A percentile compares a stretch with the other conserved stretches of the same genome.
phyloP scores from a whole-genome alignment of 2,888 invertebrate species.

The Parascotia fuliginaria region DNA sequence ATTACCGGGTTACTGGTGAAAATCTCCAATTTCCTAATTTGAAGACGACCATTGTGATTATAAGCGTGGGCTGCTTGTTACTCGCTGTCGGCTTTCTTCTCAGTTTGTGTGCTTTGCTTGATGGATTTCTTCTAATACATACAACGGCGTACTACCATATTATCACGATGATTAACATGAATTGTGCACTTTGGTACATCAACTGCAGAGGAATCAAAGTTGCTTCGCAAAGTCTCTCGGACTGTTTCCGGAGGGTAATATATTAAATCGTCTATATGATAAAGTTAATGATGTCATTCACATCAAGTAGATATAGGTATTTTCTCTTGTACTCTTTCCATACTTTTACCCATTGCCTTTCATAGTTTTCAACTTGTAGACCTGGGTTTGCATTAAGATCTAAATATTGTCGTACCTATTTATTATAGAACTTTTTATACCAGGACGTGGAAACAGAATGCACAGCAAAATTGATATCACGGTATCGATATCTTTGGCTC shows the following conservation, averaged over 20 bases:
- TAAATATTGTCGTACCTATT: neutral
- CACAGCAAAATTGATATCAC: constrained; percentile 83
- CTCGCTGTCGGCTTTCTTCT: constrained; percentile 86
- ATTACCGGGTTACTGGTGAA: constrained; percentile 85
- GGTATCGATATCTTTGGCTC: constrained; percentile 88
- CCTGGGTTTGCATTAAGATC: too few relatives aligned
- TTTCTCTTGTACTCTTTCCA: too few relatives aligned
- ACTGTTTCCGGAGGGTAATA: constrained; percentile 79
- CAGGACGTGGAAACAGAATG: constrained; percentile 86
- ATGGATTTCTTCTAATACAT: constrained; percentile 88
- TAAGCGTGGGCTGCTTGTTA: constrained; percentile 87
- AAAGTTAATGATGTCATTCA: too few relatives aligned
- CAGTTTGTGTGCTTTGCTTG: constrained; percentile 86
- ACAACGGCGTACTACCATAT: constrained; percentile 88
- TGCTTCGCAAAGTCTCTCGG: constrained; percentile 85
- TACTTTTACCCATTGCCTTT: too few relatives aligned
- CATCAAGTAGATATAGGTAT: too few relatives aligned
- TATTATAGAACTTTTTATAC: constrained; percentile 4
- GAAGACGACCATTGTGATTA: constrained; percentile 86
- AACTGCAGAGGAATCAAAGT: constrained; percentile 88
- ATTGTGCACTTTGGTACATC: constrained; percentile 89
- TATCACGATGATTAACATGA: constrained; percentile 90
- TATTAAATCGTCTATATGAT: neutral
- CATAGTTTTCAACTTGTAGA: too few relatives aligned
- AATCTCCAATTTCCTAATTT: constrained; percentile 87